Base-by-base conservation (phyloP, 2,797 vertebrate species). In the Cynodonichthys magdalenae region DNA sequence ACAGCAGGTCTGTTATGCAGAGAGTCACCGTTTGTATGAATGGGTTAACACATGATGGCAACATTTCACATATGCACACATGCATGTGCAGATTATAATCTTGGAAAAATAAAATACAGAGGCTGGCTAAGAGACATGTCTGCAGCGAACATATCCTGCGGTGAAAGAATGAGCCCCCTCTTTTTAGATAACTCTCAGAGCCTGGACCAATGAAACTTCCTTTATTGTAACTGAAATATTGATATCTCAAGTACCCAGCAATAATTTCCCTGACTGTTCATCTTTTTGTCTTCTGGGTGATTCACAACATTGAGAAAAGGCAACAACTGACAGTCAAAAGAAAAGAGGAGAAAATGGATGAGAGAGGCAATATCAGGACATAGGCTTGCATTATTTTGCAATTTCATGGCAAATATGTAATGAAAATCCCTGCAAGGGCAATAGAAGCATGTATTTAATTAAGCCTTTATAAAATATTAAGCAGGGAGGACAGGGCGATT, bases 391-490 rank as follows among this genome's bases (percentile, higher is more conserved):
- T 90, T 90, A 90, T 91, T 91, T 86, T 71, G 24, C 24, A 44
- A 84, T 90, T 94, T 93, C 93, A 92, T 81, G 86, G 92, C 91
- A 92, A 93, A 92, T 91, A 90, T 86, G 91, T 90, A 92, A 92
- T 93, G 90, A 93, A 93, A 92, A 90, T 79, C 82, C 89, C 90
- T 80, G 78, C 59, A 63, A 91, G 91, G 90, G 86, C 87, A 88
- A 92, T 92, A 85, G 87, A 91, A 85, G 71, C 85, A 85, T 84
- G 84, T 92, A 91, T 94, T 94, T 93, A 94, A 93, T 94, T 93
- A 92, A 90, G 84, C 77, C 83, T 91, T 93, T 88, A 93, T 93
- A 84, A 92, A 93, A 92, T 91, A 94, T 93, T 92, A 92, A 93
- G 70, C 76, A 69, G 74, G 64, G 73, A 82, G 87, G 80, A 84